Evolutionary conservation across 2,888 invertebrate species (phyloP).

Genomic region (Strigamia maritima): DNA sequence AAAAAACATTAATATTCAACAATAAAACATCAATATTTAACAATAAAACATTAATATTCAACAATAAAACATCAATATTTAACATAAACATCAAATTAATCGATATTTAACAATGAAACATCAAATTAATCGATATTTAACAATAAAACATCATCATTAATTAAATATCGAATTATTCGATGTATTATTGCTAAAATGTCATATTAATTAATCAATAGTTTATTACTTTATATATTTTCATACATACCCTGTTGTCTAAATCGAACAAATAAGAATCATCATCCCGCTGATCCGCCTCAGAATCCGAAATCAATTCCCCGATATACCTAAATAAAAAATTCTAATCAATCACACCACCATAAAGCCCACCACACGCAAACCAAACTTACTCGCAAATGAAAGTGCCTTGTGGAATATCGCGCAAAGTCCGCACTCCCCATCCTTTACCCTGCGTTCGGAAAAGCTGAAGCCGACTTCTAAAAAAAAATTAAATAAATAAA

Average conservation of each 20-base stretch:
- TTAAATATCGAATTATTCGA: no score
- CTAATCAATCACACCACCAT: not conserved
- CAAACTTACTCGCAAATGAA: slow-evolving; percentile 69
- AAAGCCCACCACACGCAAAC: not conserved
- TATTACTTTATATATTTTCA: no score
- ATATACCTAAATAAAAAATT: slow-evolving; percentile 61
- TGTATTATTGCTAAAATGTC: no score
- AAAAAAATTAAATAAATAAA: slow-evolving; percentile 40
- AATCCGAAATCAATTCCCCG: slow-evolving; percentile 81
- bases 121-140: no score
- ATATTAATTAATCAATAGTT: no score
- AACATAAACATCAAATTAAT: no score
- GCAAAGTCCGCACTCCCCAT: slow-evolving; percentile 77
- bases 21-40: no score
- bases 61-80: no score
- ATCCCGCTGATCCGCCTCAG: slow-evolving; percentile 75
- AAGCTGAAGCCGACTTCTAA: slow-evolving; percentile 64
- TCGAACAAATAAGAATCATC: slow-evolving; percentile 90
- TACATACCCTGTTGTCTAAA: slow-evolving; percentile 71
- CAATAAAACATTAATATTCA: no score
- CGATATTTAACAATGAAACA: no score
- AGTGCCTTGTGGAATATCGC: slow-evolving; percentile 68
- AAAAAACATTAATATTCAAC: no score
- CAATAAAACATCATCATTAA: no score
- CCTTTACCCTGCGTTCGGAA: slow-evolving; percentile 68